Conservation (phyloP, 2,888 invertebrate species). For the Drosophila subsilvestris region DNA sequence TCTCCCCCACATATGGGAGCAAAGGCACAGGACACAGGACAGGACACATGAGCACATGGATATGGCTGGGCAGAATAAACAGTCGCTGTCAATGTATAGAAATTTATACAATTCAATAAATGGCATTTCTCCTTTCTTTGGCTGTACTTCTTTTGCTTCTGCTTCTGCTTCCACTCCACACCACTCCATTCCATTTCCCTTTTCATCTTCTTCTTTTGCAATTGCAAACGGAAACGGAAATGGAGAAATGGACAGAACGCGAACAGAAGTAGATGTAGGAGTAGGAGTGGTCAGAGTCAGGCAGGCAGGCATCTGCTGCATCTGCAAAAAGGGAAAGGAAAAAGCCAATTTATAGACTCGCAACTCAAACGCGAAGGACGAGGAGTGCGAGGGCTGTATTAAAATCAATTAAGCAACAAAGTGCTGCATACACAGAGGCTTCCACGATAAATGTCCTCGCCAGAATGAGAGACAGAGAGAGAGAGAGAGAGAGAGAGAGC, state of each 20-base stretch:
- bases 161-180: conserved; percentile 23
- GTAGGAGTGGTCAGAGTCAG: conserved; percentile 32
- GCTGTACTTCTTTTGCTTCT: conserved; percentile 44
- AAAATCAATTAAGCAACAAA: conserved; percentile 82
- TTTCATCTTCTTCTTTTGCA: conserved; percentile 50
- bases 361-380: conserved; percentile 49
- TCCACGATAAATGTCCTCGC: conserved; percentile 68
- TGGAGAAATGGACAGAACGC: conserved; percentile 60
- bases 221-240: conserved; percentile 73
- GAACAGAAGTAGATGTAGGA: conserved; percentile 54
- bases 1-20: neutral
- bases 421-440: conserved; percentile 69
- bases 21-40: neutral
- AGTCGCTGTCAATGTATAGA: conserved; percentile 72
- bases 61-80: conserved; percentile 68
- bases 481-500: conserved; percentile 23
- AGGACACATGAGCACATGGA: conserved; percentile 23
- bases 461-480: neutral
- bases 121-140: conserved; percentile 66
- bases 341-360: conserved; percentile 75
- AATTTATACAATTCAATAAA: conserved; percentile 82
- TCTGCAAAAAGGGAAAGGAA: conserved; percentile 60
- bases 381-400: conserved; percentile 61
- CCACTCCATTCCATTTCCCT: conserved; percentile 8
- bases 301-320: conserved; percentile 37